Conservation (phyloP, 2,888 invertebrate genomes). For the Xanthia togata region DNA sequence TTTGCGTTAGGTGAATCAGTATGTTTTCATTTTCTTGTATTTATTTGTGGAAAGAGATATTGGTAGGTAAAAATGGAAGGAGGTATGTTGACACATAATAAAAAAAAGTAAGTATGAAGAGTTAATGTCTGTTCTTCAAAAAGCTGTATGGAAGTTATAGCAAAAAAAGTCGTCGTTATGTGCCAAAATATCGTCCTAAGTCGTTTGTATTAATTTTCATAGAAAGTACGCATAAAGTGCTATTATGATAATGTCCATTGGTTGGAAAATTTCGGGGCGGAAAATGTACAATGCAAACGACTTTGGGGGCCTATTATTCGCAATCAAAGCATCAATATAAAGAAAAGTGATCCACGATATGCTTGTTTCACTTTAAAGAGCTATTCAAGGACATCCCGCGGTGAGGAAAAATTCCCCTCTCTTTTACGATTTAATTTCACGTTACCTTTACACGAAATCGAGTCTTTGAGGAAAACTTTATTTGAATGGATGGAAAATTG, state of each 20-base stretch:
- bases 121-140: conserved; percentile 29
- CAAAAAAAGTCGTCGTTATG: conserved; percentile 37
- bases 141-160: conserved; percentile 25
- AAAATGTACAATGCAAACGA: conserved; percentile 63
- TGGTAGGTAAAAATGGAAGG: conserved; percentile 16
- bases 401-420: conserved; percentile 52
- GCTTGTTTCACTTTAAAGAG: conserved; percentile 60
- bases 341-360: conserved; percentile 60
- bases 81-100: not conserved
- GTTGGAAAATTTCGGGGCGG: conserved; percentile 64
- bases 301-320: conserved; percentile 58
- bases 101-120: not conserved
- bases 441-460: conserved; percentile 54
- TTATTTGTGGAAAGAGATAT: conserved; percentile 25
- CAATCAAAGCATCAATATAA: conserved; percentile 65
- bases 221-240: conserved; percentile 68
- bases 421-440: conserved; percentile 65
- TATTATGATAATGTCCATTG: conserved; percentile 66
- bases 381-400: conserved; percentile 49
- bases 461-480: conserved; percentile 55
- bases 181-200: conserved; percentile 65
- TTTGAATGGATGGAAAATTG: conserved; percentile 52
- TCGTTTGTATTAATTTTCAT: conserved; percentile 72
- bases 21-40: conserved; percentile 54
- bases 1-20: conserved; percentile 56